These are phyloP conservation scores for Sylvilagus floridanus DNA, from an alignment of 2,797 vertebrate species.

Conservation along the genomic window DNA sequence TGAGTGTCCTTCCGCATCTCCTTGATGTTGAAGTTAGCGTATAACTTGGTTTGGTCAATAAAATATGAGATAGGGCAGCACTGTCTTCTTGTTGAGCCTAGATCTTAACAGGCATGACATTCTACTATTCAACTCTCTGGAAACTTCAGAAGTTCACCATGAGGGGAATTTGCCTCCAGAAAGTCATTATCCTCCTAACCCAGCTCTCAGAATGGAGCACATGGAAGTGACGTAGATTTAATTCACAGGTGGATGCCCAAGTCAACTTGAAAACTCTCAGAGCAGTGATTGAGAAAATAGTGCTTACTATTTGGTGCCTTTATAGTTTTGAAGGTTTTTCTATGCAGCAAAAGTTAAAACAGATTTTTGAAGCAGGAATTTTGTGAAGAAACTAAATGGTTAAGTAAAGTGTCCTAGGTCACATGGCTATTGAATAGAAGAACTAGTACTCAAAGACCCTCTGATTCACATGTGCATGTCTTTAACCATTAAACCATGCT, in stretches of 20 bases:
- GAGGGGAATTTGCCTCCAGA: not conserved
- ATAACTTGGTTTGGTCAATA: not conserved
- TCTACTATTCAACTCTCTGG: not conserved
- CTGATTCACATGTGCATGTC: not conserved
- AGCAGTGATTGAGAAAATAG: not conserved
- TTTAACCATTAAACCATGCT: not conserved
- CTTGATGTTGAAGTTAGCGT: not conserved
- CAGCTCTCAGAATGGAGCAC: not conserved
- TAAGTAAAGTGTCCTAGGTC: not conserved
- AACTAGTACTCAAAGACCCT: not conserved
- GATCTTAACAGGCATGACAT: not conserved
- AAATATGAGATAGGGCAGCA: not conserved
- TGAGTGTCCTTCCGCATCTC: not conserved
- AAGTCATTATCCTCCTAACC: not conserved
- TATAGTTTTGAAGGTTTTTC: not conserved
- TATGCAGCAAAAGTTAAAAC: not conserved
- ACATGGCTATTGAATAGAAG: not conserved
- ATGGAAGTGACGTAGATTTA: not conserved
- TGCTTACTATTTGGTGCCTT: slow-evolving; percentile 2
- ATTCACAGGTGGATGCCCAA: not conserved
- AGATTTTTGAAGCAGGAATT: slow-evolving; percentile 34
- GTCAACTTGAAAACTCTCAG: not conserved
- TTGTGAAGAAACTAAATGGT: not conserved
- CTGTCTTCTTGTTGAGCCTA: not conserved
- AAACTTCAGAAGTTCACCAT: not conserved